These are phyloP conservation scores for Stomatorhinus walkeri DNA, from an alignment of 2,797 vertebrate genomes.

Conservation along the genomic window DNA sequence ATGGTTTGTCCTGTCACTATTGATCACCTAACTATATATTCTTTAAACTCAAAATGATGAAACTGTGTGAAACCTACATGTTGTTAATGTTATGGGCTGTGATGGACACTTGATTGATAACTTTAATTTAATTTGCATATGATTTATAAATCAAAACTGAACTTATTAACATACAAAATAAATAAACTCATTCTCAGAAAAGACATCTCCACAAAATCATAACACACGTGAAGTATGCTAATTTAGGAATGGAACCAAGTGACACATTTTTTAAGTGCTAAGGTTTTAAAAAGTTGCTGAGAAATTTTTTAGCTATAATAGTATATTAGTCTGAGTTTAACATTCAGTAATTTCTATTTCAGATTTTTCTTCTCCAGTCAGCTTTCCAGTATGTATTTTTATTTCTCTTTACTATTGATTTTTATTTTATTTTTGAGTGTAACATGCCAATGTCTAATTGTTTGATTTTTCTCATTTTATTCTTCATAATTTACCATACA, in stretches of 20 bases:
- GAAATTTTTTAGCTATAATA: not conserved
- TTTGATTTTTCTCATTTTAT: not conserved
- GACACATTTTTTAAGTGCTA: not conserved
- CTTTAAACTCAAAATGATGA: not conserved
- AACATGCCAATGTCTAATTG: not conserved
- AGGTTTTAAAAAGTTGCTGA: not conserved
- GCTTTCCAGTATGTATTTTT: not conserved
- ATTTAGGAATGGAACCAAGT: not conserved
- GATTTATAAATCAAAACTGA: not conserved
- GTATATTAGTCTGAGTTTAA: not conserved
- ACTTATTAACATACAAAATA: not conserved
- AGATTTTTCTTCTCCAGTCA: not conserved
- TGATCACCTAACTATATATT: not conserved
- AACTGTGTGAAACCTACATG: not conserved
- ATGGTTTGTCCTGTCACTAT: not conserved
- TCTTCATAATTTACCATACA: not conserved
- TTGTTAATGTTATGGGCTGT: not conserved
- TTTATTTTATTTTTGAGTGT: not conserved
- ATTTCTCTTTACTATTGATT: not conserved
- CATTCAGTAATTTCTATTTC: not conserved
- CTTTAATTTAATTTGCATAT: not conserved
- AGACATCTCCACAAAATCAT: not conserved
- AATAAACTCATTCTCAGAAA: not conserved
- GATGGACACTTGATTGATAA: not conserved
- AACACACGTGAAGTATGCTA: not conserved